These are phyloP conservation scores for Dreissena rostriformis DNA, from an alignment of 1,140 invertebrate species.

Conservation along the genomic window DNA sequence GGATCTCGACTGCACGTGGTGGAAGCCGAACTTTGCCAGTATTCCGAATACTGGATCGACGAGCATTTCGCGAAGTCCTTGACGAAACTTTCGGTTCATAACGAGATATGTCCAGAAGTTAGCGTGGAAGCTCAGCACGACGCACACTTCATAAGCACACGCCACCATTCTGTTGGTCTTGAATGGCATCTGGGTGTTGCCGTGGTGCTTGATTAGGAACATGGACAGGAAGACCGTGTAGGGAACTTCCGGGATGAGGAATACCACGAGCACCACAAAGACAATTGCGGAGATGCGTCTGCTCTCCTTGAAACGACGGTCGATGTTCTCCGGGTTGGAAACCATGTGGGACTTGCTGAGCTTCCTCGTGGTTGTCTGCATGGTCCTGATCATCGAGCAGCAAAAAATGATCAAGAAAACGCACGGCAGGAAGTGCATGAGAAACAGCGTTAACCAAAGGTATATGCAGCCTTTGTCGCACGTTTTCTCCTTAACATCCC, in stretches of 20 bases:
- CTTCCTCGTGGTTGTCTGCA: not conserved
- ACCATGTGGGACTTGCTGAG: constrained; percentile 18
- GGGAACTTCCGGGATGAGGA: constrained; percentile 51
- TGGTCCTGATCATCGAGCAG: constrained; percentile 3
- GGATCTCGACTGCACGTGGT: not conserved
- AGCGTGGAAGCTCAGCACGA: constrained; percentile 45
- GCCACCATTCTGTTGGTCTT: constrained; percentile 15
- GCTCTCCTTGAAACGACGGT: constrained; percentile 14
- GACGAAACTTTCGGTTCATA: constrained; percentile 37
- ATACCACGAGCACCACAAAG: constrained; percentile 29
- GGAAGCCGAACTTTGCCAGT: constrained; percentile 1
- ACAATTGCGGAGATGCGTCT: constrained; percentile 43
- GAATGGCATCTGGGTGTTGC: not conserved
- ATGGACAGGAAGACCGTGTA: constrained; percentile 31
- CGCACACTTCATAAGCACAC: constrained; percentile 32
- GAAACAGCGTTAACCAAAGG: constrained; percentile 35
- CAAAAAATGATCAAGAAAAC: constrained; percentile 10
- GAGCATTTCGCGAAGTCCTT: constrained; percentile 8
- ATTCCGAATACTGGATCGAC: not conserved
- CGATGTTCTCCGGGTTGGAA: constrained; percentile 8
- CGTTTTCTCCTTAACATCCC: constrained; percentile 1
- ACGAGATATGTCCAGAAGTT: constrained; percentile 52
- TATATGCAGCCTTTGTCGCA: constrained; percentile 34
- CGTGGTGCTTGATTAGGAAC: not conserved
- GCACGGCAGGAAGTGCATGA: constrained; percentile 46